Conservation (phyloP, 2,888 invertebrate species). For the Gisinianus flammeolus region DNA sequence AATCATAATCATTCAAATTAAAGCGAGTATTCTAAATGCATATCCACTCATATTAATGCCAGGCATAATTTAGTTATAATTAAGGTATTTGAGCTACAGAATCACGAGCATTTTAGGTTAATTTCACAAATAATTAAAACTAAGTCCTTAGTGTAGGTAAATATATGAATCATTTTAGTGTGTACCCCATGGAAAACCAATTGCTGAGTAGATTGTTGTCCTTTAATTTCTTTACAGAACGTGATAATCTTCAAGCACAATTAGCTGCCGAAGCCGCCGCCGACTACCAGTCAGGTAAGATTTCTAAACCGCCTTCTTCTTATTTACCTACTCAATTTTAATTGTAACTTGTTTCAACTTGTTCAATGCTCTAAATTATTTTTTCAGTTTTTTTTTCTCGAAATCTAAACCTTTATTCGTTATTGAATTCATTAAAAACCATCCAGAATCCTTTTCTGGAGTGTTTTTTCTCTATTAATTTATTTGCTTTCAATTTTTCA, state of each 20-base stretch:
- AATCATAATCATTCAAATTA: too few relatives aligned
- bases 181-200: not conserved
- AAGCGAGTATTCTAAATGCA: not conserved
- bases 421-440: not conserved
- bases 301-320: slow-evolving; percentile 11
- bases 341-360: not conserved
- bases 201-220: slow-evolving; percentile 17
- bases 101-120: too few relatives aligned
- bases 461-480: not conserved
- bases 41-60: too few relatives aligned
- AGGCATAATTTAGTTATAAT: too few relatives aligned
- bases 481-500: too few relatives aligned
- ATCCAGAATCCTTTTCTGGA: not conserved
- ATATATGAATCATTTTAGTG: too few relatives aligned
- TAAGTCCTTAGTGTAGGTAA: too few relatives aligned
- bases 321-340: not conserved
- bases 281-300: slow-evolving; percentile 53
- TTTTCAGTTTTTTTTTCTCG: too few relatives aligned
- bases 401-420: not conserved
- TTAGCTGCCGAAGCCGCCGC: slow-evolving; percentile 46
- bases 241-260: slow-evolving; percentile 54
- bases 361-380: not conserved
- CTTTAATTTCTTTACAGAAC: slow-evolving; percentile 50
- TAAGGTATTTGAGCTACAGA: too few relatives aligned
- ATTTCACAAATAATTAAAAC: too few relatives aligned